These are phyloP conservation scores for Theretra japonica DNA, from an alignment of 2,888 invertebrate species.

Conservation along the genomic window DNA sequence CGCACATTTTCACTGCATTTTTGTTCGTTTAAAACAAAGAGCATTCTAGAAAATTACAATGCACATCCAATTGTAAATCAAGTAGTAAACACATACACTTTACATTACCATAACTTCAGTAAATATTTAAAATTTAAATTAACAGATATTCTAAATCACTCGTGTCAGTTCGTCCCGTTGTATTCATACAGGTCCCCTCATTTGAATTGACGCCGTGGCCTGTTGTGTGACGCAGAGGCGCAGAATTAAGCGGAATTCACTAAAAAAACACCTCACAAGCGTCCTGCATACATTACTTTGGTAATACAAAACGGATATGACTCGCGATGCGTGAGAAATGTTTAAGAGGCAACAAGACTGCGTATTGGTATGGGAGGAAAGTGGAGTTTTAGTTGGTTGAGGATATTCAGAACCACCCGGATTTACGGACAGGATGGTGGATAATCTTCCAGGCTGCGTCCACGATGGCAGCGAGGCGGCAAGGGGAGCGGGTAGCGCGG, in stretches of 20 bases:
- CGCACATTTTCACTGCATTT: too few species aligned
- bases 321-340: constrained; percentile 15
- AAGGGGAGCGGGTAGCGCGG: too few species aligned
- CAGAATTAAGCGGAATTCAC: constrained; percentile 13
- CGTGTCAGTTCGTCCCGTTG: not conserved
- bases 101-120: too few species aligned
- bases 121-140: not conserved
- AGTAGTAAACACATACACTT: too few species aligned
- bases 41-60: too few species aligned
- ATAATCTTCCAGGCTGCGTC: too few species aligned
- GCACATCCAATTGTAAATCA: too few species aligned
- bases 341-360: not conserved
- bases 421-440: too few species aligned
- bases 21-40: too few species aligned
- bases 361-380: not conserved
- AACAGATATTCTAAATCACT: not conserved
- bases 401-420: too few species aligned
- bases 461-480: too few species aligned
- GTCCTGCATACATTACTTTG: constrained; percentile 20
- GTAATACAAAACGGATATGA: constrained; percentile 11
- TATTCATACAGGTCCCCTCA: not conserved
- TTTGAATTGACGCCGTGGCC: constrained; percentile 5
- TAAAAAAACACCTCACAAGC: constrained; percentile 18
- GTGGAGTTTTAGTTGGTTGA: not conserved
- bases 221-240: not conserved